Conservation (phyloP, 2,797 vertebrate species). For the Urocyon cinereoargenteus region DNA sequence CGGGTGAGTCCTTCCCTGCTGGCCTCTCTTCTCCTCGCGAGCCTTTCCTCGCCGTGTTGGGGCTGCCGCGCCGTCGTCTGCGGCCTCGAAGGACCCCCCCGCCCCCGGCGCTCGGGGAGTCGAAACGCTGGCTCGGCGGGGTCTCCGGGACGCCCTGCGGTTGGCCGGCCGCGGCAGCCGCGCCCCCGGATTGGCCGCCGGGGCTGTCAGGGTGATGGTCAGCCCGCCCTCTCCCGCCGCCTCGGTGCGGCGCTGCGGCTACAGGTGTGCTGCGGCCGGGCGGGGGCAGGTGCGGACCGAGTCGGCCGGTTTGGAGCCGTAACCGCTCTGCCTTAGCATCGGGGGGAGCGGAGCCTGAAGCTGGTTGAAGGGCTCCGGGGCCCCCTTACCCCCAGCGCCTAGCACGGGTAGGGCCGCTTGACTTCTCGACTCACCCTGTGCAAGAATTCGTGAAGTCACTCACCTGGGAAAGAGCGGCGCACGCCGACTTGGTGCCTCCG, state of each 20-base stretch:
- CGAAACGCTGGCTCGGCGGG: not conserved
- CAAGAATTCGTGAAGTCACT: not conserved
- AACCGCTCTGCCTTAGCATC: not conserved
- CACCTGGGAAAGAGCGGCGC: not conserved
- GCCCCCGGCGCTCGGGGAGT: fast-evolving
- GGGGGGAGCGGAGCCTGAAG: not conserved
- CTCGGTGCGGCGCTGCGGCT: fast-evolving
- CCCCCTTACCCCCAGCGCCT: not conserved
- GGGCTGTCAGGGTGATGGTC: not conserved
- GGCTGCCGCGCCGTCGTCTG: not conserved
- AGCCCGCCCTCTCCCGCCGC: not conserved
- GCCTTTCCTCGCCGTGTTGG: fast-evolving
- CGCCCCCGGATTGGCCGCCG: slow-evolving; percentile 65
- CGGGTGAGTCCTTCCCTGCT: slow-evolving; percentile 49
- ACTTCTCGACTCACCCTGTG: not conserved
- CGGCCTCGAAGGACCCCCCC: fast-evolving
- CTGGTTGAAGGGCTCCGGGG: not conserved
- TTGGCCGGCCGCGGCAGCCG: slow-evolving; percentile 40
- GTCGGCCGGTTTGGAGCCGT: fast-evolving
- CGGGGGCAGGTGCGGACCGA: fast-evolving
- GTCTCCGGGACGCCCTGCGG: not conserved
- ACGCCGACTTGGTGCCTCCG: not conserved
- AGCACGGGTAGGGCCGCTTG: not conserved
- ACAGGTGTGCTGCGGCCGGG: not conserved
- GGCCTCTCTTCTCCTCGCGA: fast-evolving